Percentiles rank a stretch among this genome's conserved stretches.
Evolutionary conservation across 37 sponge, comb jelly and placozoan species (phyloP).

Genomic region (Diacarnus erythraeanus): DNA sequence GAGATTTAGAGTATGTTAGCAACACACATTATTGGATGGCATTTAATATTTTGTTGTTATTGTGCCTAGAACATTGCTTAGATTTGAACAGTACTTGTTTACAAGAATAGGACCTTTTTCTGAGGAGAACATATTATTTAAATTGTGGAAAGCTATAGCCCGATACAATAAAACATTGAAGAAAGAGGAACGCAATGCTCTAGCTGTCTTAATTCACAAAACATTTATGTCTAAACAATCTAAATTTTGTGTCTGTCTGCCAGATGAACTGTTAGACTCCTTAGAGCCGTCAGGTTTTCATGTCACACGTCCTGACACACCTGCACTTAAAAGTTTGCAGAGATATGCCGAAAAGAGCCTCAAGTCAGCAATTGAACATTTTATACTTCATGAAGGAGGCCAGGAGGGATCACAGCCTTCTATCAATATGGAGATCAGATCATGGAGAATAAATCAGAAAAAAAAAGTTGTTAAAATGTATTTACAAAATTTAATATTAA

Average conservation of each 20-base stretch:
- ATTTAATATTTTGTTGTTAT: neutral
- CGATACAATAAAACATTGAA: neutral
- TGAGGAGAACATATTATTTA: neutral
- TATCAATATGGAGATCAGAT: neutral
- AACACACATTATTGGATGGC: neutral
- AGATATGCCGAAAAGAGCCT: neutral
- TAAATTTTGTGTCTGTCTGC: neutral
- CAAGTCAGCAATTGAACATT: neutral
- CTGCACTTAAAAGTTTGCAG: neutral
- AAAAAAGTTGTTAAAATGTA: no score
- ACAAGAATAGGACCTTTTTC: neutral
- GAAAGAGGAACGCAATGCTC: neutral
- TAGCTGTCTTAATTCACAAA: conserved; percentile 13
- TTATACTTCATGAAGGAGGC: neutral
- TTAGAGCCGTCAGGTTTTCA: neutral
- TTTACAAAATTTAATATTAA: no score
- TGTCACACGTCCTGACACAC: neutral
- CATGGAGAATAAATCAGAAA: no score
- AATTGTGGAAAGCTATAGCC: conserved; percentile 10
- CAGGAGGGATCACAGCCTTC: neutral
- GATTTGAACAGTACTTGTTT: conserved; percentile 25
- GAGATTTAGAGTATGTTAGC: conserved; percentile 5
- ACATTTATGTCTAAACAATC: neutral
- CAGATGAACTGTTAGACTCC: neutral
- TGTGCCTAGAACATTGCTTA: conserved; percentile 1